Percentiles rank a stretch among this genome's conserved stretches.
Conservation (phyloP, 2,888 invertebrate species). For the Drosophila tanythrix region DNA sequence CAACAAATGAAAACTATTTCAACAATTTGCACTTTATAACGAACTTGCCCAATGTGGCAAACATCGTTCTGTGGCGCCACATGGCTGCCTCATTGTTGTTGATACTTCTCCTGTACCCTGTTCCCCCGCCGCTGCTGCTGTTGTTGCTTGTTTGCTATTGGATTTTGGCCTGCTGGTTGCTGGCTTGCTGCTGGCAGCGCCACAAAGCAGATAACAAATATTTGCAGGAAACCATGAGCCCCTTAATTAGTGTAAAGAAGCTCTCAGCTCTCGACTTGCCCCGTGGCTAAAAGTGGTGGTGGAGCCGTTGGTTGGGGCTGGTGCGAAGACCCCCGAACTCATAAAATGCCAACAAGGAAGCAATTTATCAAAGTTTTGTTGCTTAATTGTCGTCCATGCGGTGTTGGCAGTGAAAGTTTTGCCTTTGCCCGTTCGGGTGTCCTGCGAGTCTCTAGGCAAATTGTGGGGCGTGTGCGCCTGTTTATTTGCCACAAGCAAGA, state of each 20-base stretch:
- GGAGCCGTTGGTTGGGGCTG: not conserved
- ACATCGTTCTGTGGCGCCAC: constrained; percentile 67
- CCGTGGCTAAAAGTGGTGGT: not conserved
- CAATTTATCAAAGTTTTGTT: constrained; percentile 82
- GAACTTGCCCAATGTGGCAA: constrained; percentile 69
- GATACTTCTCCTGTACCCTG: constrained; percentile 13
- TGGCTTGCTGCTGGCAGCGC: constrained; percentile 40
- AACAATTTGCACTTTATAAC: constrained; percentile 73
- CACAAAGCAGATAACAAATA: constrained; percentile 76
- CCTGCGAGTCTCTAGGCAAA: constrained; percentile 13
- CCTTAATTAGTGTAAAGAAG: constrained; percentile 82
- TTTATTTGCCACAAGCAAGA: constrained; percentile 45
- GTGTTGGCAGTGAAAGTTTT: constrained; percentile 67
- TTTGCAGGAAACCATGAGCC: constrained; percentile 80
- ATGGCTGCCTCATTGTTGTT: constrained; percentile 65
- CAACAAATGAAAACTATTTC: constrained; percentile 68
- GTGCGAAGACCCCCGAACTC: constrained; percentile 37
- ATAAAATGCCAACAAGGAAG: constrained; percentile 78
- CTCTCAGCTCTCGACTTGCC: constrained; percentile 37
- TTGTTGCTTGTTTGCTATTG: constrained; percentile 58
- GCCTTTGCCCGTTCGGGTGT: constrained; percentile 22
- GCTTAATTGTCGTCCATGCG: constrained; percentile 80
- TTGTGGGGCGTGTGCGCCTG: constrained; percentile 47
- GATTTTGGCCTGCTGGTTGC: constrained; percentile 58
- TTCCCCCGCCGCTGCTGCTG: constrained; percentile 7